phyloP scores from a whole-genome alignment of 2,888 invertebrate genomes.

The Cosmia trapezina region DNA sequence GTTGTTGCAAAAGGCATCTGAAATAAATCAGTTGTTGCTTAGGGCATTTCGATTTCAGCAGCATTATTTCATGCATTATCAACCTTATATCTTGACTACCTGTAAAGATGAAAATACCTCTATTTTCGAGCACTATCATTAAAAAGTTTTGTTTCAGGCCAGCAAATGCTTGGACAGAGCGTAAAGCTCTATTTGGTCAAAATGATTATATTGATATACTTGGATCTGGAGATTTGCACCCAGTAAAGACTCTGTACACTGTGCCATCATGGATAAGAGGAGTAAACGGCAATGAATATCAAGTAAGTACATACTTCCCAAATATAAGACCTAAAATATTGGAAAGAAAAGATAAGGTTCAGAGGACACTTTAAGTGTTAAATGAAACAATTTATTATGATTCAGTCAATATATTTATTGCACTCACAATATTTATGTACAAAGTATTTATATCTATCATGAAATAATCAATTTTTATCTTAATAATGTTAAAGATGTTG shows the following conservation, averaged over 20 bases:
- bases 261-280: slow-evolving; percentile 98
- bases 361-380: not conserved
- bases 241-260: slow-evolving; percentile 95
- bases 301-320: slow-evolving; percentile 84
- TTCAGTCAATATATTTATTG: slow-evolving; percentile 4
- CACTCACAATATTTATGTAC: not conserved
- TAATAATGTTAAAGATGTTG: slow-evolving; percentile 82
- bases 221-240: slow-evolving; percentile 95
- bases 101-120: too few relatives aligned
- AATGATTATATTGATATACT: slow-evolving; percentile 99
- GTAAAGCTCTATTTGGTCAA: slow-evolving; percentile 96
- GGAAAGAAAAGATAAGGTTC: not conserved
- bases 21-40: not conserved
- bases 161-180: slow-evolving; percentile 93
- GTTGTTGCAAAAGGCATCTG: slow-evolving; percentile 7
- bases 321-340: not conserved
- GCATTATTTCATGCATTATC: not conserved
- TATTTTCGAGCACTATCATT: not conserved
- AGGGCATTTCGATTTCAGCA: not conserved
- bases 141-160: slow-evolving; percentile 89
- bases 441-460: not conserved
- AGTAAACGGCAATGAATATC: slow-evolving; percentile 95
- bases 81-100: not conserved
- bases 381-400: not conserved
- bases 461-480: not conserved